Percentiles rank a stretch among this genome's conserved stretches.
Conservation (phyloP, 2,797 vertebrate species). For the Melopsittacus undulatus region DNA sequence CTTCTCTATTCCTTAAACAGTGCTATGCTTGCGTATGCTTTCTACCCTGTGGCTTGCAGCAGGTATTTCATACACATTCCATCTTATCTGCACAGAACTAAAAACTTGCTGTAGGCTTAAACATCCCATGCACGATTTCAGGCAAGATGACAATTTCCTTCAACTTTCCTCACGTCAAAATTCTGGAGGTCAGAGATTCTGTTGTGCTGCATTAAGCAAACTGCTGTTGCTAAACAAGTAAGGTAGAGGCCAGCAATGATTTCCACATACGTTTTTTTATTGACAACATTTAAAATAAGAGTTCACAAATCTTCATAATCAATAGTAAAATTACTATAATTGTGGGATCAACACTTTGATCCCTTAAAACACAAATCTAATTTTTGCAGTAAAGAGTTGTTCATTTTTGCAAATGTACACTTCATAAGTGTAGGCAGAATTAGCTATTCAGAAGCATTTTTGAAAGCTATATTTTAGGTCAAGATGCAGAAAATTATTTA, state of each 20-base stretch:
- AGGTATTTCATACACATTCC: background rate
- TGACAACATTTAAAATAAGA: background rate
- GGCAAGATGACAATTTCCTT: background rate
- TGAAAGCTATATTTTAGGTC: background rate
- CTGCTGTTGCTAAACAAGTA: background rate
- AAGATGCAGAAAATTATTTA: background rate
- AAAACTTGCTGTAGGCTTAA: background rate
- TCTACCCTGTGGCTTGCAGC: background rate
- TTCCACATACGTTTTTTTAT: background rate
- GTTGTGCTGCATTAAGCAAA: background rate
- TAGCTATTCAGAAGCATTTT: background rate
- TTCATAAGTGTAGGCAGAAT: background rate
- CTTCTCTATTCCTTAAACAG: background rate
- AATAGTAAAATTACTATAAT: background rate
- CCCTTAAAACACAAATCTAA: background rate
- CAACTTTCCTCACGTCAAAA: background rate
- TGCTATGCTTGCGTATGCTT: background rate
- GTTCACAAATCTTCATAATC: background rate
- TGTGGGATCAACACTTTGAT: background rate
- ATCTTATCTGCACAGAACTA: background rate
- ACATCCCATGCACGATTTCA: background rate
- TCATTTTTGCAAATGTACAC: background rate
- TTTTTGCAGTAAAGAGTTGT: background rate
- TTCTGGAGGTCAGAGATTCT: background rate
- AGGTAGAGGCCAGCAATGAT: background rate